Base-by-base conservation (phyloP, 2,888 invertebrate genomes). In the Entomobrya proxima region DNA sequence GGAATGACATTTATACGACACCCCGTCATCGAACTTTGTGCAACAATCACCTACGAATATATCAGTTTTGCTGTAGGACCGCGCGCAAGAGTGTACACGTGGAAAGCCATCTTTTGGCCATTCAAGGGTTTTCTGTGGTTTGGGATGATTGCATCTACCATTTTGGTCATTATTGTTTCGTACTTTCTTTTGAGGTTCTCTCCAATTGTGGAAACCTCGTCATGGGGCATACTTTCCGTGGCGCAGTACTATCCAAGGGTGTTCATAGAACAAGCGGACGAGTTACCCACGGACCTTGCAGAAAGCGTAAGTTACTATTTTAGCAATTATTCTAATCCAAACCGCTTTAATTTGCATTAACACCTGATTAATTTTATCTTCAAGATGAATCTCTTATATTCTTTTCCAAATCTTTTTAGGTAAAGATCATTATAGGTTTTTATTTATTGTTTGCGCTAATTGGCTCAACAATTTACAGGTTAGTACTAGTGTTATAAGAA, bases 401-500 rank as follows among this genome's bases (percentile, higher is more conserved):
- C n/a, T n/a, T n/a, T n/a, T n/a, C n/a, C n/a, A n/a, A n/a, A n/a
- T n/a, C n/a, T n/a, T n/a, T n/a, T n/a, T n/a, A n/a, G n/a, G n/a
- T n/a, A 2, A 64, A 64, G 37, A 67, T 85, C 1, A 11, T 86
- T 35, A 13, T 79, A 18, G 55, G 55, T 21, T 58, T 67, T 47
- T 86, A 81, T 80, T 40, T 86, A 5, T 30, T 86, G 0, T 69
- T 75, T 37, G 40, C 64, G 4, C 35, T 86, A 2, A 32, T 85
- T 52, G 64, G 69, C 2, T 50, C 79, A 7, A 88, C 83, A 0
- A 15, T 69, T 4, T 88, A 88, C 78, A 52, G n/a, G n/a, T n/a
- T n/a, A n/a, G n/a, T n/a, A n/a, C n/a, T n/a, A n/a, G n/a, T n/a
- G n/a, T n/a, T n/a, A n/a, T n/a, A n/a, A n/a, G n/a, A n/a, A n/a